Evolutionary conservation across 2,797 vertebrate genomes (phyloP).

Genomic region (Lacerta agilis): DNA sequence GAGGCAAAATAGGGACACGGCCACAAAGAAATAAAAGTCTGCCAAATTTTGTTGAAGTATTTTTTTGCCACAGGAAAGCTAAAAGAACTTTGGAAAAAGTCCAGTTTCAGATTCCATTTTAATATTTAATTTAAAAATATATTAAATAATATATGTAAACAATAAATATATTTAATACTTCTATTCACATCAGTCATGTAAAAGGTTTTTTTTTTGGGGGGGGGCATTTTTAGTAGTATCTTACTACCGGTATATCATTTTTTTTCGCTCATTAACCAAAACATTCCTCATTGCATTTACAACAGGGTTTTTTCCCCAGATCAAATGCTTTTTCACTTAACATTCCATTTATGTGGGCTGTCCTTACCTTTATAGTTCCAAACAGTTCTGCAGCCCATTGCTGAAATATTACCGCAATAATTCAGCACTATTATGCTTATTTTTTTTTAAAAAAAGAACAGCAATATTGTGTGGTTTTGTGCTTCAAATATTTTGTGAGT

Average conservation of each 20-base stretch:
- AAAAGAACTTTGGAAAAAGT: neutral
- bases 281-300: conserved; percentile 20
- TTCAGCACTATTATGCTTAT: conserved; percentile 53
- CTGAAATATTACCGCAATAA: conserved; percentile 68
- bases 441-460: conserved; percentile 39
- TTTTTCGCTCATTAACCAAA: conserved; percentile 44
- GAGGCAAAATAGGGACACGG: neutral
- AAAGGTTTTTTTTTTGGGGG: neutral
- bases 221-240: neutral
- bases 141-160: too few species aligned
- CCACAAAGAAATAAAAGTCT: neutral
- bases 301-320: conserved; percentile 28
- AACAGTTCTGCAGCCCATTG: conserved; percentile 48
- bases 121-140: neutral
- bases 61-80: conserved; percentile 15
- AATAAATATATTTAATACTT: neutral
- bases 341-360: conserved; percentile 30
- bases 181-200: neutral
- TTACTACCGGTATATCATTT: neutral
- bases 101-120: neutral
- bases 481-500: conserved; percentile 33
- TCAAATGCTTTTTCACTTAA: conserved; percentile 36
- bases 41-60: neutral
- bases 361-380: conserved; percentile 56
- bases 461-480: conserved; percentile 50